These are phyloP conservation scores for Odocoileus hemionus DNA, from an alignment of 2,113 vertebrate species.

Conservation along the genomic window DNA sequence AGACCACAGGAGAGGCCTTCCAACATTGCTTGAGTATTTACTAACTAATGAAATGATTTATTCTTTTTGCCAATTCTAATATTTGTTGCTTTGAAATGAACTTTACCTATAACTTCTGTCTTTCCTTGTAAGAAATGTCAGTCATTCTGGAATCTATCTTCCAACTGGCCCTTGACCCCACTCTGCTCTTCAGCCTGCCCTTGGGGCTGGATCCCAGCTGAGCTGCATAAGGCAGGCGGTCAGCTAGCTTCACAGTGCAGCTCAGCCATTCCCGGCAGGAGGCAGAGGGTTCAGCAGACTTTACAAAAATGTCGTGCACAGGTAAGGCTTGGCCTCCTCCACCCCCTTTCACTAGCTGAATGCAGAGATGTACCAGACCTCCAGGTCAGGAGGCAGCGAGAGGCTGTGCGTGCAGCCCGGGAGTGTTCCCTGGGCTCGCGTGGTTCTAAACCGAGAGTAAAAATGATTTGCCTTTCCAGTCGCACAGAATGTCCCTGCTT, in stretches of 20 bases:
- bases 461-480: not conserved
- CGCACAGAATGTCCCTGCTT: not conserved
- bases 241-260: not conserved
- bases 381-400: not conserved
- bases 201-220: not conserved
- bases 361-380: not conserved
- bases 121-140: not conserved
- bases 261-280: not conserved
- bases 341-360: not conserved
- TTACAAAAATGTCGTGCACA: not conserved
- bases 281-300: not conserved
- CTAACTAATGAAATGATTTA: not conserved
- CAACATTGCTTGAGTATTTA: not conserved
- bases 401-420: not conserved
- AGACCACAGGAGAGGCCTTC: not conserved
- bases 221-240: not conserved
- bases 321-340: not conserved
- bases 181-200: not conserved
- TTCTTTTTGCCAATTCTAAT: not conserved
- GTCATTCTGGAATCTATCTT: not conserved
- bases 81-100: constrained; percentile 14
- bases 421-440: not conserved
- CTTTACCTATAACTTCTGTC: not conserved
- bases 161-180: not conserved
- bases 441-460: not conserved